These are phyloP conservation scores for Eulemur rufifrons DNA, from an alignment of 2,113 vertebrate species.

Conservation along the genomic window DNA sequence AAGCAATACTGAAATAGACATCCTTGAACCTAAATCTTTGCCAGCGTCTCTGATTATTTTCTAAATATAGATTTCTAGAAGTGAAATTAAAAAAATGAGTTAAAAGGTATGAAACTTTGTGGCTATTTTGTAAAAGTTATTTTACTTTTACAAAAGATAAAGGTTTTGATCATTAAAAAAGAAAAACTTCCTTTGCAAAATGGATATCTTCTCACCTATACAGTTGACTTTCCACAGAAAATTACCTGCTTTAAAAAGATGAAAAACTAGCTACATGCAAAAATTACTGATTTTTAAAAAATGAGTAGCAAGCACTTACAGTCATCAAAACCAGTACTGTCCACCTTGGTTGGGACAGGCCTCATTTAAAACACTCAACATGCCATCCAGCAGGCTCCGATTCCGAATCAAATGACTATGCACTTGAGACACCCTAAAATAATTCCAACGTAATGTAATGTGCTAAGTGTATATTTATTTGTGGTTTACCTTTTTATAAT, in stretches of 20 bases:
- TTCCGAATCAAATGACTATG: slow-evolving; percentile 8
- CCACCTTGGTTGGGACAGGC: neutral
- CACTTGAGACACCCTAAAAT: neutral
- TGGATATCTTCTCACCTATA: neutral
- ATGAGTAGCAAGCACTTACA: neutral
- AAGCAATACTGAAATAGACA: neutral
- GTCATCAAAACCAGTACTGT: neutral
- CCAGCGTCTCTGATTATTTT: slow-evolving; percentile 5
- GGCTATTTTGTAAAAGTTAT: neutral
- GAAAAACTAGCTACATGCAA: neutral
- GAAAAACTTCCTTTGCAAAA: neutral
- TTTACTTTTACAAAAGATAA: neutral
- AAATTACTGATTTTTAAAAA: neutral
- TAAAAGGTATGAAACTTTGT: slow-evolving; percentile 19
- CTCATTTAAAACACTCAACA: neutral
- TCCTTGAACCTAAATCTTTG: neutral
- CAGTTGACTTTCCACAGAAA: neutral
- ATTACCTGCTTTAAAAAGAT: slow-evolving; percentile 8
- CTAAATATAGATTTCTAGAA: neutral
- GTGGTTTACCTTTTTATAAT: neutral
- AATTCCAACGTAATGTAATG: neutral
- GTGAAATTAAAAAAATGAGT: neutral
- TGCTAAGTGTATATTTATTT: neutral
- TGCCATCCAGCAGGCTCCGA: neutral
- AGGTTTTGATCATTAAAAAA: slow-evolving; percentile 27